These are phyloP conservation scores for Zophobas morio DNA, from an alignment of 1,140 invertebrate genomes.

Conservation along the genomic window DNA sequence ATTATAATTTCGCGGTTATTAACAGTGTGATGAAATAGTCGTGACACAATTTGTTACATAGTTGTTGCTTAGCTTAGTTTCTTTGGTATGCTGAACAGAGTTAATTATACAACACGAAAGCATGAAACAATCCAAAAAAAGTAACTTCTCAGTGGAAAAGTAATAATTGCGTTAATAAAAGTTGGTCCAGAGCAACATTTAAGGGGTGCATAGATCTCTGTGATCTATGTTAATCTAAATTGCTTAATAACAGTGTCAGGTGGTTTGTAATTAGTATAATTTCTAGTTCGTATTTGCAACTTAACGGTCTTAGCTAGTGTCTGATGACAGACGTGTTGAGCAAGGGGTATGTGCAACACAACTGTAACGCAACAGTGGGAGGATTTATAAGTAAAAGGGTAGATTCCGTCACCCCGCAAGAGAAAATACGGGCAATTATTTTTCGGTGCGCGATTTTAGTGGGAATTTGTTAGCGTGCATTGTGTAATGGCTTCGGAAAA, in stretches of 20 bases:
- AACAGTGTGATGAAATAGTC: no score
- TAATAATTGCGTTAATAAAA: constrained; percentile 26
- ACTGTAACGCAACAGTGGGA: constrained; percentile 1
- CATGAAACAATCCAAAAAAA: no score
- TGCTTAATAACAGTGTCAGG: constrained; percentile 43
- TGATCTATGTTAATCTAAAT: constrained; percentile 45
- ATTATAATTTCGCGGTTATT: no score
- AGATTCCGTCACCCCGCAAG: not conserved
- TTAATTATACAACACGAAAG: no score
- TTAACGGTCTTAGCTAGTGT: constrained; percentile 9
- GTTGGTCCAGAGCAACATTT: not conserved
- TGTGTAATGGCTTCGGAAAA: not conserved
- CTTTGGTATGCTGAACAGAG: no score
- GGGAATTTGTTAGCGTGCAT: not conserved
- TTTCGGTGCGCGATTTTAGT: not conserved
- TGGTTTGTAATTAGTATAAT: constrained; percentile 46
- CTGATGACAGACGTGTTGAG: constrained; percentile 41
- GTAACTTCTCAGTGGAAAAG: not conserved
- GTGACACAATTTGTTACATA: no score
- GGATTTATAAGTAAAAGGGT: constrained; percentile 6
- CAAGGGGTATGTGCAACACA: not conserved
- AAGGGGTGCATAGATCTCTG: constrained; percentile 25
- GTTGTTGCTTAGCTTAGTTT: no score
- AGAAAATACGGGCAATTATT: constrained; percentile 1
- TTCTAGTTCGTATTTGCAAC: constrained; percentile 38